phyloP scores from a whole-genome alignment of 2,797 vertebrate species.

The Thamnophis elegans region DNA sequence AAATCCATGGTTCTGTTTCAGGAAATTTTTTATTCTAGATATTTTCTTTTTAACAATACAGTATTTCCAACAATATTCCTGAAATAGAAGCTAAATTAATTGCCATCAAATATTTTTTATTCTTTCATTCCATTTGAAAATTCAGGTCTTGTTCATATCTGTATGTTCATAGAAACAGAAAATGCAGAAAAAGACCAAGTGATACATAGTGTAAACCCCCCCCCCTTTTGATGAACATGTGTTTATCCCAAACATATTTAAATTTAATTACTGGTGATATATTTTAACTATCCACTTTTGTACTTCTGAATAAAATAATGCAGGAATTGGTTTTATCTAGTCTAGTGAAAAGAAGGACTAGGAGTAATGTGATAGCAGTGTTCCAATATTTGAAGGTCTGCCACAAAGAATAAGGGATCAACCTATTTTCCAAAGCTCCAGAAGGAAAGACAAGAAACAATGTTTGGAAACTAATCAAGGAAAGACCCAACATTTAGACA shows the following conservation, averaged over 20 bases:
- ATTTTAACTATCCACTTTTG: background rate
- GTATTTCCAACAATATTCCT: background rate
- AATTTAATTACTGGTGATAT: background rate
- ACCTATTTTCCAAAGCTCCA: no score
- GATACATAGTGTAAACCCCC: no score
- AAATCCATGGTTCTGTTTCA: background rate
- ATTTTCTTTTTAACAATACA: background rate
- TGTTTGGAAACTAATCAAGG: no score
- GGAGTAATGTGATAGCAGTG: no score
- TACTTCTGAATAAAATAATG: background rate
- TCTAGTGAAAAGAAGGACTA: no score
- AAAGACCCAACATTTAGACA: no score
- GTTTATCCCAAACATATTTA: background rate
- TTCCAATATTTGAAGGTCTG: no score
- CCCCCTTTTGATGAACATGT: background rate
- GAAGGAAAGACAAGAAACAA: no score
- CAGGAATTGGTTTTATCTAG: no score
- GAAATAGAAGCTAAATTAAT: background rate
- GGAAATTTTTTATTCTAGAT: background rate
- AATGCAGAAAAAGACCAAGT: background rate
- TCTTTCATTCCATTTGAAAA: background rate
- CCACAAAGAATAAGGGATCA: no score
- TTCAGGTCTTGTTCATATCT: background rate
- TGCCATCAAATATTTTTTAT: background rate
- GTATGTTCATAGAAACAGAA: background rate